phyloP scores from a whole-genome alignment of 2,888 invertebrate species.

The Sialis lutaria region DNA sequence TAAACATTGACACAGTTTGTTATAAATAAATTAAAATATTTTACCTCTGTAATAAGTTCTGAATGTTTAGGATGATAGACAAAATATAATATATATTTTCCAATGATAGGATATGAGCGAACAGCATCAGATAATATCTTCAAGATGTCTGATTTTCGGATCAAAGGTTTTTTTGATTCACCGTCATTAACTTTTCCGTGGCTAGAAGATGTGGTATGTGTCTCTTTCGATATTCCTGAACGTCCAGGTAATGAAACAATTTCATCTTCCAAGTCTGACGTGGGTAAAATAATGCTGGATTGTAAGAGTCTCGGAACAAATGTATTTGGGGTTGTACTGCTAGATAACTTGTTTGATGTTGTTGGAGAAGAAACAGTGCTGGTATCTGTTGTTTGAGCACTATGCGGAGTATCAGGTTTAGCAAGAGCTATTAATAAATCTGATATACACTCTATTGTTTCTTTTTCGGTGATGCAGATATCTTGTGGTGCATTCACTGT shows the following conservation, averaged over 20 bases:
- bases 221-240: not conserved
- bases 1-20: not conserved
- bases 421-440: conserved; percentile 49
- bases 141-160: conserved; percentile 56
- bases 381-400: not conserved
- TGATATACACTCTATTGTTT: conserved; percentile 39
- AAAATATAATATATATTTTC: conserved; percentile 56
- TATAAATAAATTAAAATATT: conserved; percentile 1
- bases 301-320: conserved; percentile 3
- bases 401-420: conserved; percentile 23
- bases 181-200: conserved; percentile 4
- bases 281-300: not conserved
- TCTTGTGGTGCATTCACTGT: conserved; percentile 33
- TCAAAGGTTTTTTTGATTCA: conserved; percentile 35
- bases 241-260: conserved; percentile 2
- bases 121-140: conserved; percentile 64
- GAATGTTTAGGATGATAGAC: conserved; percentile 40
- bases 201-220: not conserved
- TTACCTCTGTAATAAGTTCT: conserved; percentile 37
- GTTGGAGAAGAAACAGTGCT: not conserved
- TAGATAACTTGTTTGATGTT: not conserved
- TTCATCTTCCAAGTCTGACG: not conserved
- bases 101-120: conserved; percentile 58
- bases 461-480: conserved; percentile 32
- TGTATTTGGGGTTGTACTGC: not conserved